Evolutionary conservation across 2,888 invertebrate species (phyloP).

Genomic region (Exephanes ischioxanthus): DNA sequence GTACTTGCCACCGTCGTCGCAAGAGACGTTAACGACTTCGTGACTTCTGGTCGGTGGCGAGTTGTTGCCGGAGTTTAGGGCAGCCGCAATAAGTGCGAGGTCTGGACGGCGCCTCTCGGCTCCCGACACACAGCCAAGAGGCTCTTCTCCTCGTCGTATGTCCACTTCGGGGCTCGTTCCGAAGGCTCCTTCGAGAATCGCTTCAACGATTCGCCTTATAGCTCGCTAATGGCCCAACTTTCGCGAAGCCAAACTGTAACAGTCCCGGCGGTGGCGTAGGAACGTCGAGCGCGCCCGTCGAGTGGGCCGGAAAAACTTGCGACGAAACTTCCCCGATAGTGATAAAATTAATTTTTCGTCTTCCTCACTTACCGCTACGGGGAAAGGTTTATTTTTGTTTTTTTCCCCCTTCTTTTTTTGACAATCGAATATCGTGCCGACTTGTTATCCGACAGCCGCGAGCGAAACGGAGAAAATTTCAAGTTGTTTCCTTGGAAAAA

Average conservation of each 20-base stretch:
- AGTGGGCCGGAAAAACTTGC: background rate
- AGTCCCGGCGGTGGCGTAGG: background rate
- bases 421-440: slow-evolving; percentile 1
- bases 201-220: slow-evolving; percentile 74
- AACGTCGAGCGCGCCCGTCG: background rate
- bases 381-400: background rate
- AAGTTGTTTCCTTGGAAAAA: background rate
- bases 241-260: slow-evolving; percentile 67
- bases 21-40: slow-evolving; percentile 52
- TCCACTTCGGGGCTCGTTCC: slow-evolving; percentile 29
- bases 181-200: slow-evolving; percentile 67
- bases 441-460: background rate
- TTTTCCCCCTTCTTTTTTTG: background rate
- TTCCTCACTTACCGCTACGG: background rate
- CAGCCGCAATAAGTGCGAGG: slow-evolving; percentile 34
- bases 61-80: slow-evolving; percentile 35
- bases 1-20: slow-evolving; percentile 2
- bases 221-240: slow-evolving; percentile 75
- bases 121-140: slow-evolving; percentile 2
- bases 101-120: slow-evolving; percentile 20
- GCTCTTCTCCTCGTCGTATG: slow-evolving; percentile 28
- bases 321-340: slow-evolving; percentile 4
- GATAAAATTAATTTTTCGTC: slow-evolving; percentile 16
- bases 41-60: slow-evolving; percentile 44
- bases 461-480: background rate